Evolutionary conservation across 1,140 invertebrate genomes (phyloP).

Genomic region (Grapholita molesta): DNA sequence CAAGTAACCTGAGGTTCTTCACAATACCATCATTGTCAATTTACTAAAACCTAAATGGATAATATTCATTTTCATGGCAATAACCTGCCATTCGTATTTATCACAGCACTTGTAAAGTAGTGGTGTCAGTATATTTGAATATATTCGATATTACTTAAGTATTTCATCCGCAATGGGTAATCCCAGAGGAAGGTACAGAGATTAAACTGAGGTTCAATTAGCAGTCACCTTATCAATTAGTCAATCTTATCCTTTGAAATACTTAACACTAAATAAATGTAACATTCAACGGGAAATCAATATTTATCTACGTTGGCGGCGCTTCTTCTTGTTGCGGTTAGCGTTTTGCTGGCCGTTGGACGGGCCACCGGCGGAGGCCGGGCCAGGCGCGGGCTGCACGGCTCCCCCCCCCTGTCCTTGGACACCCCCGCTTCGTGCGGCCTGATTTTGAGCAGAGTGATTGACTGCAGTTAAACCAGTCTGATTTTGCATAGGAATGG

Average conservation of each 20-base stretch:
- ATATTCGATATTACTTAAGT: conserved; percentile 11
- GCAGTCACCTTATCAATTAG: conserved; percentile 29
- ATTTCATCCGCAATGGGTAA: conserved; percentile 18
- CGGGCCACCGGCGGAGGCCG: conserved; percentile 20
- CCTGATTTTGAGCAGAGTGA: conserved; percentile 13
- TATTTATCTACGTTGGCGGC: conserved; percentile 55
- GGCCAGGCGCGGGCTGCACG: not conserved
- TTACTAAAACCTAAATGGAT: conserved; percentile 10
- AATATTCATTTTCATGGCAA: conserved; percentile 38
- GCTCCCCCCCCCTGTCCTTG: not conserved
- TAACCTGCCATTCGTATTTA: conserved; percentile 45
- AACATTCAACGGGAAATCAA: conserved; percentile 28
- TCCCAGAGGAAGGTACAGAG: conserved; percentile 43
- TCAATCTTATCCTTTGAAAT: conserved; percentile 20
- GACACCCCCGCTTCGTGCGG: not conserved
- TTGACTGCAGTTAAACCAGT: conserved; percentile 21
- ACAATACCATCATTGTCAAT: conserved; percentile 11
- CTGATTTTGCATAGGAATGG: not conserved
- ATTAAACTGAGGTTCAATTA: conserved; percentile 43
- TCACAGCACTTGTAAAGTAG: conserved; percentile 69
- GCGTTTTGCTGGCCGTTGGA: conserved; percentile 33
- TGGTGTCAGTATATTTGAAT: conserved; percentile 40
- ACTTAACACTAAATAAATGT: conserved; percentile 26
- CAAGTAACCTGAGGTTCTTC: conserved; percentile 2
- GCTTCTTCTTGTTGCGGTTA: conserved; percentile 52